A percentile compares a stretch with the other conserved stretches of the same genome.
phyloP scores from a whole-genome alignment of 2,888 invertebrate genomes.

The Tenthredo amoena region DNA sequence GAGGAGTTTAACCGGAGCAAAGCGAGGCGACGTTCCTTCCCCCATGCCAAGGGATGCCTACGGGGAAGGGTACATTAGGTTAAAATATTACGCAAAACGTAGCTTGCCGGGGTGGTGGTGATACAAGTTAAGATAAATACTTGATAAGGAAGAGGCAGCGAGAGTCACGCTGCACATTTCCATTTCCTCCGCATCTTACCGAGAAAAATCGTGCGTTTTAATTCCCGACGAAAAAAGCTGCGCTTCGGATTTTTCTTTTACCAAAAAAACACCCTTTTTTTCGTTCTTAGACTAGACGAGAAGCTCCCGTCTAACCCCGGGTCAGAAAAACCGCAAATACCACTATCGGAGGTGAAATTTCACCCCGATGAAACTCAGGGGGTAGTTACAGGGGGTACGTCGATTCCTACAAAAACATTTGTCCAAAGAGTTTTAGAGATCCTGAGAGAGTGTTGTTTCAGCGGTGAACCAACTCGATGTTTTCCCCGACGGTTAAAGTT shows the following conservation, averaged over 20 bases:
- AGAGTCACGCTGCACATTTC: constrained; percentile 2
- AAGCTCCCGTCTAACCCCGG: background rate
- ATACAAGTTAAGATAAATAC: constrained; percentile 2
- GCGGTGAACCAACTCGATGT: background rate
- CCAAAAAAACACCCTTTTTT: too few relatives aligned
- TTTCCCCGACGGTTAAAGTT: background rate
- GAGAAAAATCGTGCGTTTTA: too few relatives aligned
- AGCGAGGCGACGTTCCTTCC: background rate
- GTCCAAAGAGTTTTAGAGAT: constrained; percentile 47
- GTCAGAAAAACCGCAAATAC: background rate
- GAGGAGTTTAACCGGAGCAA: constrained; percentile 26
- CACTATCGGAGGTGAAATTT: background rate
- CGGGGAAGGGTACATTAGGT: constrained; percentile 66
- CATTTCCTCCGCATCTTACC: background rate
- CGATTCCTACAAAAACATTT: constrained; percentile 31
- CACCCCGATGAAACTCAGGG: background rate
- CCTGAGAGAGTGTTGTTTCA: constrained; percentile 50
- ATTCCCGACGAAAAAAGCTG: too few relatives aligned
- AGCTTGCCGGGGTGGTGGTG: background rate
- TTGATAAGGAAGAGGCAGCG: background rate
- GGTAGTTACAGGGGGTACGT: background rate
- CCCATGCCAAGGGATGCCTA: background rate
- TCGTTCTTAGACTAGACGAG: background rate
- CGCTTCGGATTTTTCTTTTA: too few relatives aligned
- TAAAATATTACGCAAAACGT: constrained; percentile 67